Percentiles rank a stretch among this genome's conserved stretches.
These are phyloP conservation scores for Uloborus plumipes DNA, from an alignment of 2,888 invertebrate species.

Conservation along the genomic window DNA sequence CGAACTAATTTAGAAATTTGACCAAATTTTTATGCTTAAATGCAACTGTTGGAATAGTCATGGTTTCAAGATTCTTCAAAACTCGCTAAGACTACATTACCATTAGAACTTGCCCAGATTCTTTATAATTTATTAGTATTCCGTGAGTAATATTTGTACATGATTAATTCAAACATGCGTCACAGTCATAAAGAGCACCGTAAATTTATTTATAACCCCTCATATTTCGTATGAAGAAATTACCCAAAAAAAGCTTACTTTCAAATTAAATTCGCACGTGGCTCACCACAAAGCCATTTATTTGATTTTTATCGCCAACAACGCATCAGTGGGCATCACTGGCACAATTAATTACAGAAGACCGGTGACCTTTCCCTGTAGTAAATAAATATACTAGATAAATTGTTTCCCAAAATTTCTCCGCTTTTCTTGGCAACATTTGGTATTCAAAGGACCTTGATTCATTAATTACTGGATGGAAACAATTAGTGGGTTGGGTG, in stretches of 20 bases:
- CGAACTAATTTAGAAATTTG: too few relatives aligned
- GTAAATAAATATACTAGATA: conserved; percentile 22
- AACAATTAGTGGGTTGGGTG: too few relatives aligned
- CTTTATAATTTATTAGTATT: too few relatives aligned
- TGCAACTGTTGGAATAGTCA: too few relatives aligned
- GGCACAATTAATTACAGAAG: conserved; percentile 48
- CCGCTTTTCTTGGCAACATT: conserved; percentile 1
- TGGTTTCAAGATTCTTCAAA: too few relatives aligned
- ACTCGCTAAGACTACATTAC: too few relatives aligned
- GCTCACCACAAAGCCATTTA: conserved; percentile 21
- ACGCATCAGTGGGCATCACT: conserved; percentile 40
- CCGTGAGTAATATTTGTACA: too few relatives aligned
- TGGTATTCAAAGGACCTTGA: neutral
- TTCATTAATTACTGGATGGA: too few relatives aligned
- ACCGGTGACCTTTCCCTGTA: conserved; percentile 19
- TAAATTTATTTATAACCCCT: neutral
- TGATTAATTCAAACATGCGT: too few relatives aligned
- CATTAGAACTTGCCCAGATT: too few relatives aligned
- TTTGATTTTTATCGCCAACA: conserved; percentile 49
- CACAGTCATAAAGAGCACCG: too few relatives aligned
- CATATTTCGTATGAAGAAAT: neutral
- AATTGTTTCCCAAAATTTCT: neutral
- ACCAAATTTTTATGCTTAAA: too few relatives aligned
- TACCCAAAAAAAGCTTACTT: conserved; percentile 1
- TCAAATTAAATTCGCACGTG: conserved; percentile 46